Evolutionary conservation across 1,140 invertebrate species (phyloP).

Genomic region (Drosophila sproati): DNA sequence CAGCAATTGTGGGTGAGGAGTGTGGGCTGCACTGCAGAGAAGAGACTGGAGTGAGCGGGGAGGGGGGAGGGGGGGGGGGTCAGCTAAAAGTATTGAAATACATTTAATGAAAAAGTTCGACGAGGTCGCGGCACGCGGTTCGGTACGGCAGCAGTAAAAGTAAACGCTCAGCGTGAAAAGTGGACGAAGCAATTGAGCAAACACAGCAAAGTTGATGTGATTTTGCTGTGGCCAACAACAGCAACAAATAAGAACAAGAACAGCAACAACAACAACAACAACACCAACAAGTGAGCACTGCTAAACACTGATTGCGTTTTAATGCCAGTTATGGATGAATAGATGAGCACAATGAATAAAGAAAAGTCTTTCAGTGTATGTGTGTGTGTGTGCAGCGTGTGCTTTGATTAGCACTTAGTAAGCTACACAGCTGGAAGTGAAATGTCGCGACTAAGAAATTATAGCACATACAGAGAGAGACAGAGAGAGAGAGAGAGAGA

Average conservation of each 20-base stretch:
- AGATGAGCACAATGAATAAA: slow-evolving; percentile 37
- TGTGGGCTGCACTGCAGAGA: not conserved
- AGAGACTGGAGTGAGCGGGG: not conserved
- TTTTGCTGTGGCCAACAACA: slow-evolving; percentile 67
- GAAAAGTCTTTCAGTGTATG: not conserved
- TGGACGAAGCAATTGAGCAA: slow-evolving; percentile 54
- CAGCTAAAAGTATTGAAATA: slow-evolving; percentile 79
- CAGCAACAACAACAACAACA: slow-evolving; percentile 38
- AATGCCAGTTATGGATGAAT: slow-evolving; percentile 77
- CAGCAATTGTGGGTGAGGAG: slow-evolving; percentile 8
- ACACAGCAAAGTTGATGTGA: slow-evolving; percentile 65
- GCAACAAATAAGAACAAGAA: slow-evolving; percentile 31
- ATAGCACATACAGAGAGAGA: not conserved
- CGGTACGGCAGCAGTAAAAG: slow-evolving; percentile 32
- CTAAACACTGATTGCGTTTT: slow-evolving; percentile 81
- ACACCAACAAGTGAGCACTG: slow-evolving; percentile 58
- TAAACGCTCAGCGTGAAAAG: slow-evolving; percentile 30
- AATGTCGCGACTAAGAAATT: too few relatives aligned
- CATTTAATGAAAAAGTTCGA: slow-evolving; percentile 81
- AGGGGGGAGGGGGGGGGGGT: not conserved
- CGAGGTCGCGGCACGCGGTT: slow-evolving; percentile 41
- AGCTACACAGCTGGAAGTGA: not conserved
- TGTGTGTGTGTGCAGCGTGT: not conserved
- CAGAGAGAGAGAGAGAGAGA: not conserved
- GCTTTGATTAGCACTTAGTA: not conserved